Percentiles rank a stretch among this genome's conserved stretches.
Conservation (phyloP, 2,113 vertebrate genomes). For the Paralichthys olivaceus region DNA sequence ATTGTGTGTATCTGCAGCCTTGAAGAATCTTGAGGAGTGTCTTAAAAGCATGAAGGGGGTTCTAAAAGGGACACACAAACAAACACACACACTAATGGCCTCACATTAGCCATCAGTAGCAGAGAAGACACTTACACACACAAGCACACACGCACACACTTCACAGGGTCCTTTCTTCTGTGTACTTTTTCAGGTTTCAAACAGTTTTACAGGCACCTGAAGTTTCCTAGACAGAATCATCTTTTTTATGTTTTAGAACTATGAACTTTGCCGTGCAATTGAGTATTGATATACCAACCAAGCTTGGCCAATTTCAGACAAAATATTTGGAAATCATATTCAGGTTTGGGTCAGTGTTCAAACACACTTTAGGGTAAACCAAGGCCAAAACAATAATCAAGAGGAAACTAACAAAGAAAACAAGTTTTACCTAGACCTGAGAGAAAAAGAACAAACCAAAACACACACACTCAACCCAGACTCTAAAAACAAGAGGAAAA, state of each 20-base stretch:
- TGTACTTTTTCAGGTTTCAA: slow-evolving; percentile 22
- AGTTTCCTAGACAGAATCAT: background rate
- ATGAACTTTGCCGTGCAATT: background rate
- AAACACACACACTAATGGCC: slow-evolving; percentile 74
- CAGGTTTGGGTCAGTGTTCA: too few relatives aligned
- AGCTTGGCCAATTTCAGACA: too few relatives aligned
- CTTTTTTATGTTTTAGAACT: slow-evolving; percentile 5
- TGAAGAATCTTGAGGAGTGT: slow-evolving; percentile 81
- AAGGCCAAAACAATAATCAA: too few relatives aligned
- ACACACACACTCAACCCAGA: too few relatives aligned
- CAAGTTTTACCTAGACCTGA: too few relatives aligned
- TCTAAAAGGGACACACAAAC: slow-evolving; percentile 68
- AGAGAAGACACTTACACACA: slow-evolving; percentile 43
- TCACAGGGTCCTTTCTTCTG: slow-evolving; percentile 57
- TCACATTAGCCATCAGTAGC: slow-evolving; percentile 66
- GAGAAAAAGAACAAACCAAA: too few relatives aligned
- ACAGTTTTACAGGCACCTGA: slow-evolving; percentile 18
- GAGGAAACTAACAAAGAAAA: too few relatives aligned
- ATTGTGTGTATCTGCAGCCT: slow-evolving; percentile 81
- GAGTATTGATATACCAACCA: too few relatives aligned
- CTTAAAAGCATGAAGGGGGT: slow-evolving; percentile 84
- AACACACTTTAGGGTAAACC: too few relatives aligned
- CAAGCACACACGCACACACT: slow-evolving; percentile 42
- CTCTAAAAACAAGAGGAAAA: too few relatives aligned
- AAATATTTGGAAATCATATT: too few relatives aligned